Conservation (phyloP, 2,797 vertebrate species). For the Enteromius thamalakanensis region DNA sequence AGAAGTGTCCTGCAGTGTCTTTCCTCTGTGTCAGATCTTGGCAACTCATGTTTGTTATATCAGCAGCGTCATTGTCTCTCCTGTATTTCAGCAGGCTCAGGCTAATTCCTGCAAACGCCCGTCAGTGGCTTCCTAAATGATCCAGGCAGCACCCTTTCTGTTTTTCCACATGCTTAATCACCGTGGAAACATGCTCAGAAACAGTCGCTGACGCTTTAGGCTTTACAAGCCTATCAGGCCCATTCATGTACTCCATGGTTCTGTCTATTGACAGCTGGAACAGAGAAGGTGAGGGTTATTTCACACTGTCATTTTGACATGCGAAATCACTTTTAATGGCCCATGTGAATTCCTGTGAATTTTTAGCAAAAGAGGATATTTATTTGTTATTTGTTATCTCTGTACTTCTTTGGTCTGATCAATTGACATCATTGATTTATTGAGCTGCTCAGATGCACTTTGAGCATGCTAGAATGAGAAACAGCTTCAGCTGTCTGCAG, state of each 20-base stretch:
- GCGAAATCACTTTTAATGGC: conserved; percentile 6
- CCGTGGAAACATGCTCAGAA: conserved; percentile 52
- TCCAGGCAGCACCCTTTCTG: conserved; percentile 43
- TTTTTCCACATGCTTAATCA: conserved; percentile 58
- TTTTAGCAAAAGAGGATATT: not conserved
- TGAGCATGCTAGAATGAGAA: conserved; percentile 6
- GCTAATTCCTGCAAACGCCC: conserved; percentile 33
- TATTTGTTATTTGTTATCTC: conserved; percentile 5
- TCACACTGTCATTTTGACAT: conserved; percentile 5
- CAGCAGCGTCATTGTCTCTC: conserved; percentile 36
- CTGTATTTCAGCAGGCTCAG: conserved; percentile 32
- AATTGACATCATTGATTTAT: not conserved
- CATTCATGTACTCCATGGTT: conserved; percentile 46
- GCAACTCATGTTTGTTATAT: conserved; percentile 25
- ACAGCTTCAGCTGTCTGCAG: not conserved
- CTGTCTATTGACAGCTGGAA: conserved; percentile 31
- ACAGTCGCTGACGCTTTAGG: conserved; percentile 41
- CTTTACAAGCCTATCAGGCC: conserved; percentile 46
- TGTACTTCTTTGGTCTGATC: not conserved
- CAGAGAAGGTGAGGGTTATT: not conserved
- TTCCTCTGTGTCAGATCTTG: conserved; percentile 38
- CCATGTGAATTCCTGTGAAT: not conserved
- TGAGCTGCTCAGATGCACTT: conserved; percentile 6
- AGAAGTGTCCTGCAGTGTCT: conserved; percentile 31
- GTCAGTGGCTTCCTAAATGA: conserved; percentile 20